A percentile compares a stretch with the other conserved stretches of the same genome.
phyloP scores from a whole-genome alignment of 2,113 vertebrate genomes.

The Pollachius pollachius region DNA sequence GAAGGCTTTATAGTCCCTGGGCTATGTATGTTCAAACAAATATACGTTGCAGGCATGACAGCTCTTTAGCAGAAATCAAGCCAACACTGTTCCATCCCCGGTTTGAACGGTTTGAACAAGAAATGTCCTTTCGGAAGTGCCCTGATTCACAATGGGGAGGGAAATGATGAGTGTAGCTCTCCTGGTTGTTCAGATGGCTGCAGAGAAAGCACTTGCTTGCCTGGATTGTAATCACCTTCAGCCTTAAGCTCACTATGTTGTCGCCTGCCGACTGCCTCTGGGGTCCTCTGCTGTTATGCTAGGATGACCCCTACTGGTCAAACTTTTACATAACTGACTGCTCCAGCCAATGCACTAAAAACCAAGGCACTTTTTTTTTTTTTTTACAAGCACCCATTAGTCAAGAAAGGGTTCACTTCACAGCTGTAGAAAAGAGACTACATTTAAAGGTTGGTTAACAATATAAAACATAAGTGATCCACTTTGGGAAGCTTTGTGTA shows the following conservation, averaged over 20 bases:
- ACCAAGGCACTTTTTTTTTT: background rate
- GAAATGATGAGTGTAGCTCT: slow-evolving; percentile 53
- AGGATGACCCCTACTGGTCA: slow-evolving; percentile 54
- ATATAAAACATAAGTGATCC: too few species aligned
- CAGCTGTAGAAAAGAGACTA: background rate
- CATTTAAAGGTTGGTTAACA: background rate
- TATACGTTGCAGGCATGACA: background rate
- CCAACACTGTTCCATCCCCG: slow-evolving; percentile 2
- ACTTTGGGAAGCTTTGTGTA: too few species aligned
- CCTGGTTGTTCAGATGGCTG: slow-evolving; percentile 34
- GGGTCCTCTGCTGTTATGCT: slow-evolving; percentile 12
- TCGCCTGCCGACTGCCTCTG: background rate
- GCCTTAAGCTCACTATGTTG: slow-evolving; percentile 21
- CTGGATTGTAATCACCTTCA: slow-evolving; percentile 33
- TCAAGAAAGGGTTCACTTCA: background rate
- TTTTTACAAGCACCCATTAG: background rate
- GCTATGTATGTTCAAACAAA: slow-evolving; percentile 19
- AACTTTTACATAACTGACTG: background rate
- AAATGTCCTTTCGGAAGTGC: slow-evolving; percentile 21
- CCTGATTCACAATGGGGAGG: slow-evolving; percentile 36
- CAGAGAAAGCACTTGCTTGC: slow-evolving; percentile 39
- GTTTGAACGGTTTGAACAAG: slow-evolving; percentile 31
- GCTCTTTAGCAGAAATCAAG: slow-evolving; percentile 3
- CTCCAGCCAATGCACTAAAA: background rate
- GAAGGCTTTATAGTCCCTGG: slow-evolving; percentile 13